Evolutionary conservation across 2,888 invertebrate species (phyloP), one percentile per base, ranked within the genome.

Genomic region (Pyrrhosoma nymphula): DNA sequence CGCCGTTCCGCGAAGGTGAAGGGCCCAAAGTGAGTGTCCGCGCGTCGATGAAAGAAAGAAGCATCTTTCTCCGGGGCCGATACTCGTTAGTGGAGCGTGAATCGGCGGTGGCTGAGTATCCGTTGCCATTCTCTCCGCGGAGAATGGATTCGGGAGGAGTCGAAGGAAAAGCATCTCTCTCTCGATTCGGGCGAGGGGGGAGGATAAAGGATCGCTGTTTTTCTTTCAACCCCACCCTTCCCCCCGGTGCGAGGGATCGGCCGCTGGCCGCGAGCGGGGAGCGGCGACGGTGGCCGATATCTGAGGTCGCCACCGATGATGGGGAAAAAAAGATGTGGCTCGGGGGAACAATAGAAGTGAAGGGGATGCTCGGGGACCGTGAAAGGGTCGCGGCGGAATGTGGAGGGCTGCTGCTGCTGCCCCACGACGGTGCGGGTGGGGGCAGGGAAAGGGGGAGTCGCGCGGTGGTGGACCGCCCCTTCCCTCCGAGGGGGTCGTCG

Each of bases 11-110:
- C 20, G 16, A 3, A 18, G 39, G 63, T n/a, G 69, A 47, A 47
- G 91, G 91, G 60, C 39, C 30, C 23, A 39, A 30, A 63, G 26
- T 35, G 20, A 10, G 56, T 0, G 63, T 35, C 69, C n/a, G 26
- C 69, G 69, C n/a, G 20, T 12, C 69, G n/a, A n/a, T n/a, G 69
- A 69, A n/a, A 69, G n/a, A n/a, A 69, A 69, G n/a, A 69, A n/a
- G n/a, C n/a, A n/a, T n/a, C n/a, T n/a, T n/a, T 16, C 69, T n/a
- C n/a, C 10, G 60, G 60, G 60, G 69, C 60, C 35, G 60, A n/a
- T 63, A 47, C 93, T 75, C 63, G 93, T 93, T 93, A 93, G 75
- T 93, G 93, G 93, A 93, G 93, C 93, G 93, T 93, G 39, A 47
- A 47, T 63, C 91, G 8, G 35, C 90, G 47, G 47, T 47, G 56